Percentiles rank a stretch among this genome's conserved stretches.
phyloP scores from a whole-genome alignment of 2,113 vertebrate genomes.

The Sinocyclocheilus anophthalmus region DNA sequence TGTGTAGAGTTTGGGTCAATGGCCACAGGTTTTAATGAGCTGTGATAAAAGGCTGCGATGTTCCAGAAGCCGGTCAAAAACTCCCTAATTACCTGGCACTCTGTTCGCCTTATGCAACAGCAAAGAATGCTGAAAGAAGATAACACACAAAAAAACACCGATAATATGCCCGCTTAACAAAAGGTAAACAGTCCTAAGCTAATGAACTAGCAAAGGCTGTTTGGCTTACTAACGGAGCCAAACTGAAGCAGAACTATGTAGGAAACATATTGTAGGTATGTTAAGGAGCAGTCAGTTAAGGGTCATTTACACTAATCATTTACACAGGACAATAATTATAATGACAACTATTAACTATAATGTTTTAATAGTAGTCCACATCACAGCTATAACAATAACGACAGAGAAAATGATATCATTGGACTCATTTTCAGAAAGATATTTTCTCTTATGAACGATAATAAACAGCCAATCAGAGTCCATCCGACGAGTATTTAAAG shows the following conservation, averaged over 20 bases:
- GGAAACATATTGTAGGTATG: neutral
- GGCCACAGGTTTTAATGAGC: constrained; percentile 45
- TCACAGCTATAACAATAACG: neutral
- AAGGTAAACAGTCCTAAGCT: constrained; percentile 16
- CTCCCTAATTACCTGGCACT: constrained; percentile 29
- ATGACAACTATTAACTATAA: neutral
- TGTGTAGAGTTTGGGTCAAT: constrained; percentile 37
- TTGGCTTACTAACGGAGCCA: neutral
- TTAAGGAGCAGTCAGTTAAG: neutral
- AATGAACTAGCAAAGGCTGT: constrained; percentile 1
- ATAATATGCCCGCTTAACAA: neutral
- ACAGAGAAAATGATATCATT: too few species aligned
- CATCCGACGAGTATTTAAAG: neutral
- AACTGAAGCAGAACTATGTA: neutral
- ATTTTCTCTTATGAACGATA: neutral
- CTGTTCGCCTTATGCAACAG: neutral
- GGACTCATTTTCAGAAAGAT: neutral
- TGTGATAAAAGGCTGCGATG: constrained; percentile 9
- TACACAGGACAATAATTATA: neutral
- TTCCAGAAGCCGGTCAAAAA: constrained; percentile 30
- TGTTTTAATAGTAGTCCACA: neutral
- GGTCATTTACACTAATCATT: neutral
- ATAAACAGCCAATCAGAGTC: neutral
- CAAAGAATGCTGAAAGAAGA: constrained; percentile 11
- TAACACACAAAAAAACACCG: neutral